Conservation (phyloP, 2,888 invertebrate species). For the Osedax fenrisi region DNA sequence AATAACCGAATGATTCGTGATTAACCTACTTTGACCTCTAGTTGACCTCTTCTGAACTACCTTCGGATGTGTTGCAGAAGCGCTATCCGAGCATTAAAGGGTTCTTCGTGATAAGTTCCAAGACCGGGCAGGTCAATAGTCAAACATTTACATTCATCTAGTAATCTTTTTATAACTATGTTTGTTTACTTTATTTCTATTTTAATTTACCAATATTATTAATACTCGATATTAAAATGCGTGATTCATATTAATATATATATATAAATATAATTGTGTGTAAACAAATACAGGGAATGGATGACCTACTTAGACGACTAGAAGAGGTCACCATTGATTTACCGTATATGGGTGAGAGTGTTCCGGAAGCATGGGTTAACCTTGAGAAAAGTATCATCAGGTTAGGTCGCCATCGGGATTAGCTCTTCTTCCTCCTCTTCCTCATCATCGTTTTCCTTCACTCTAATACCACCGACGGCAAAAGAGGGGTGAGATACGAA, state of each 20-base stretch:
- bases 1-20: too few relatives aligned
- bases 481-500: neutral
- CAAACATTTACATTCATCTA: neutral
- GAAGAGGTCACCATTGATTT: conserved; percentile 31
- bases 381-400: conserved; percentile 32
- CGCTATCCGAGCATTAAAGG: conserved; percentile 32
- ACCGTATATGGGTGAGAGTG: conserved; percentile 36
- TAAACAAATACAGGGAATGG: conserved; percentile 33
- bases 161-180: too few relatives aligned
- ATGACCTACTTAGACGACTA: conserved; percentile 26
- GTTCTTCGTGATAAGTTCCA: conserved; percentile 33
- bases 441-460: neutral
- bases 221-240: too few relatives aligned
- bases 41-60: conserved; percentile 35
- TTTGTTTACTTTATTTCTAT: too few relatives aligned
- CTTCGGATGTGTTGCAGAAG: conserved; percentile 26
- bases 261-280: too few relatives aligned
- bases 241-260: too few relatives aligned
- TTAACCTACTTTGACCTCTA: too few relatives aligned
- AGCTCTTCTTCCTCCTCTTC: too few relatives aligned
- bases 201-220: too few relatives aligned
- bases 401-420: conserved; percentile 26
- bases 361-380: conserved; percentile 35
- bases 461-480: neutral
- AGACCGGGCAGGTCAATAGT: conserved; percentile 33